Conservation (phyloP, 2,797 vertebrate species). For the Xenentodon cancila region DNA sequence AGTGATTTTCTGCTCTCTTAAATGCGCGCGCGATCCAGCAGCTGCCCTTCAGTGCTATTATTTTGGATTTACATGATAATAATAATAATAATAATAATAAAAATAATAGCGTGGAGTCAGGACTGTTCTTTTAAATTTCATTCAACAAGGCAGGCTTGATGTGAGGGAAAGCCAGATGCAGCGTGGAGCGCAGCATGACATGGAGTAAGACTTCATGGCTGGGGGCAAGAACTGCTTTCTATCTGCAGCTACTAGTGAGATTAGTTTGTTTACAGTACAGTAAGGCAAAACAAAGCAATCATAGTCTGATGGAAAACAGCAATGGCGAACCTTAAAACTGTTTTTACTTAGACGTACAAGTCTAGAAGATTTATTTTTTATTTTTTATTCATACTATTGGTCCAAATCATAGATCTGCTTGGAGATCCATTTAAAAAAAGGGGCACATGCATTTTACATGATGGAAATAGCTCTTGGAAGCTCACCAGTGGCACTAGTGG, state of each 20-base stretch:
- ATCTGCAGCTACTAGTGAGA: slow-evolving; percentile 4
- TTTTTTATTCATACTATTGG: no score
- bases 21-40: slow-evolving; percentile 23
- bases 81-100: slow-evolving; percentile 8
- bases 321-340: no score
- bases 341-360: no score
- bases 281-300: background rate
- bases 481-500: slow-evolving; percentile 16
- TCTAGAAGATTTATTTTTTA: no score
- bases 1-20: slow-evolving; percentile 24
- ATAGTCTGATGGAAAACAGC: background rate
- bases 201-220: slow-evolving; percentile 3
- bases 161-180: background rate
- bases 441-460: slow-evolving; percentile 60
- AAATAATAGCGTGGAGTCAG: background rate
- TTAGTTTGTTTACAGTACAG: slow-evolving; percentile 26
- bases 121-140: slow-evolving; percentile 4
- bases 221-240: background rate
- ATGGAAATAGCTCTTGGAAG: slow-evolving; percentile 64
- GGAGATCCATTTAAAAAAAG: slow-evolving; percentile 14
- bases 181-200: background rate
- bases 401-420: no score
- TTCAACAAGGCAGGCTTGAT: background rate
- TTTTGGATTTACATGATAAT: slow-evolving; percentile 20
- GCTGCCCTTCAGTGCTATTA: slow-evolving; percentile 18